Conservation (phyloP, 2,888 invertebrate genomes). For the Lobophora halterata region DNA sequence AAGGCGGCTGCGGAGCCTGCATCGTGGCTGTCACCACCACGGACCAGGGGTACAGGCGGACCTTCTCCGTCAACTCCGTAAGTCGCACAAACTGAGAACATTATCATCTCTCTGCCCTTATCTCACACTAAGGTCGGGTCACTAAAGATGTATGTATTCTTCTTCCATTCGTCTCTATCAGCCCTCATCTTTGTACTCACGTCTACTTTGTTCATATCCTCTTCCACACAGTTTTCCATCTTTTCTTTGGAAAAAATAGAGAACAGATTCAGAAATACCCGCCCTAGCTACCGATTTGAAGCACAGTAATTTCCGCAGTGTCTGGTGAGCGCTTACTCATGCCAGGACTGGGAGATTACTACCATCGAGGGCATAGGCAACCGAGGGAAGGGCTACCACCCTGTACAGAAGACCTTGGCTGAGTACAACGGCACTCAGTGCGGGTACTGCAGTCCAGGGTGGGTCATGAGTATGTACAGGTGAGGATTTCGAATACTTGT, state of each 20-base stretch:
- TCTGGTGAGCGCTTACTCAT: slow-evolving; percentile 79
- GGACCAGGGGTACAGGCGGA: slow-evolving; percentile 38
- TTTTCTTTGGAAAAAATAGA: too few relatives aligned
- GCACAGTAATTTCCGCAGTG: slow-evolving; percentile 78
- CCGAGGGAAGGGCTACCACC: slow-evolving; percentile 82
- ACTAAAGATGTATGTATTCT: too few relatives aligned
- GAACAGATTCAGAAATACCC: too few relatives aligned
- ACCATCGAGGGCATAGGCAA: slow-evolving; percentile 87
- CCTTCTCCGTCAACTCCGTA: slow-evolving; percentile 83
- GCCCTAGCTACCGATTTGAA: too few relatives aligned
- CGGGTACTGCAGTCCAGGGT: slow-evolving; percentile 87
- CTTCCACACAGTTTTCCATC: too few relatives aligned
- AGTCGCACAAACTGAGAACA: too few relatives aligned
- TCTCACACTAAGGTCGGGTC: too few relatives aligned
- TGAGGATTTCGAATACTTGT: too few relatives aligned
- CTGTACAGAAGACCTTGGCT: slow-evolving; percentile 82
- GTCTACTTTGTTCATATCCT: too few relatives aligned
- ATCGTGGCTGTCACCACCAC: slow-evolving; percentile 73
- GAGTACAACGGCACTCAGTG: slow-evolving; percentile 85
- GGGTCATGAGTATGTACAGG: slow-evolving; percentile 88
- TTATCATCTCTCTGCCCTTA: too few relatives aligned
- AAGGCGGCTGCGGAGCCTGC: slow-evolving; percentile 85
- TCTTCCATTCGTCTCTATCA: too few relatives aligned
- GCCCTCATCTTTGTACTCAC: too few relatives aligned
- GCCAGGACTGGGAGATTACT: slow-evolving; percentile 84